Conservation (phyloP, 2,797 vertebrate species). For the Onychomys leucogaster region DNA sequence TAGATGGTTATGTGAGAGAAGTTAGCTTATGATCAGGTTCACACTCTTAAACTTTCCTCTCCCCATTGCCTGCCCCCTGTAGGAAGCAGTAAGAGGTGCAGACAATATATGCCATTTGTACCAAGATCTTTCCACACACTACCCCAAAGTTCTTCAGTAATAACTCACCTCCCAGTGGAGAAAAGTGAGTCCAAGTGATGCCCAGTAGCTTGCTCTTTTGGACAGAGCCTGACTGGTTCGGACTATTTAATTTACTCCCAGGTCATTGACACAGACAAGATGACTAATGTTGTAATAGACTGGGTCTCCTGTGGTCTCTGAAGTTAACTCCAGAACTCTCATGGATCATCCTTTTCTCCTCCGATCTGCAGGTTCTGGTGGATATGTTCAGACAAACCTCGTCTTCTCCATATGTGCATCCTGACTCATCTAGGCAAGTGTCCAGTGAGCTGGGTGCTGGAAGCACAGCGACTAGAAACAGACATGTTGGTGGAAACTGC, state of each 20-base stretch:
- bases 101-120: background rate
- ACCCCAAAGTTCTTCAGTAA: too few species aligned
- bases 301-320: too few species aligned
- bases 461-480: background rate
- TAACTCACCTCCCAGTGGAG: too few species aligned
- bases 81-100: background rate
- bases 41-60: background rate
- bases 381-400: background rate
- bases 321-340: background rate
- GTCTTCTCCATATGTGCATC: too few species aligned
- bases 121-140: rapidly evolving
- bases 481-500: background rate
- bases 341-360: background rate
- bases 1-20: background rate
- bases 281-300: too few species aligned
- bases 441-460: too few species aligned
- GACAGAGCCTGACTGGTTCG: background rate
- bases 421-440: background rate
- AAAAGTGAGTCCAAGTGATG: background rate
- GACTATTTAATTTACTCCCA: background rate
- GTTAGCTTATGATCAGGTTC: too few species aligned
- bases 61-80: background rate
- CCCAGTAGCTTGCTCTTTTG: background rate
- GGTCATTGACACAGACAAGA: too few species aligned
- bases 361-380: background rate